Base-by-base conservation (phyloP, 2,797 vertebrate species). In the Pagetopsis macropterus region DNA sequence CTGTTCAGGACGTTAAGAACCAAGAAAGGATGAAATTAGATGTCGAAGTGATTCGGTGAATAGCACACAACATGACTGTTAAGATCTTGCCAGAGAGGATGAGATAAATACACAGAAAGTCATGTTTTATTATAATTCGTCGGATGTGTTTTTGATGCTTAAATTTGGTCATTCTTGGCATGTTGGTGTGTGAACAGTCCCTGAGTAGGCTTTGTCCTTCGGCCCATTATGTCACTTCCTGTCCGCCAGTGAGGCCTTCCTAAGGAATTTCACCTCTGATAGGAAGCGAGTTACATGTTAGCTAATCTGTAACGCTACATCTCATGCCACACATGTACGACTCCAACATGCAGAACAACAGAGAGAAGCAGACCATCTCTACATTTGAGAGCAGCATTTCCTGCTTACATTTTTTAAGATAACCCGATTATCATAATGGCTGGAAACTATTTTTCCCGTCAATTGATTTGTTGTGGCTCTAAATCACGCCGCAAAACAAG, bases 221-320 rank as follows among this genome's bases (percentile, higher is more conserved):
- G 45, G 14, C 31, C 49, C 11, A 46, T 84, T 60, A 65, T 64
- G 72, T 84, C 60, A 76, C 66, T 76, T 86, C 81, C 81, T 70
- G 55, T 72, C 15, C 59, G 19, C 2, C 40, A 49, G 21, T 5
- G 54, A 67, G n/a, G 61, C 23, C 57, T 78, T 89, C 68, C 74
- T 65, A 52, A 70, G 55, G 62, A 85, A 76, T 55, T 72, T 46
- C 49, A 68, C 68, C 61, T 72, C 54, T 41, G 43, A 75, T 19
- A 76, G 67, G 54, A 83, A 60, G 65, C 23, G 9, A 72, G 83
- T 59, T 56, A 57, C 40, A 71, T 67, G 72, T 79, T 84, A 81
- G 45, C 63, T 75, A 77, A 75, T 72, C 48, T 66, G 69, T 72
- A 70, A 37, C 33, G 37, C 49, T 85, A 87, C 72, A 68, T 11